Evolutionary conservation across 2,113 vertebrate species (phyloP).

Genomic region (Xenopus laevis): DNA sequence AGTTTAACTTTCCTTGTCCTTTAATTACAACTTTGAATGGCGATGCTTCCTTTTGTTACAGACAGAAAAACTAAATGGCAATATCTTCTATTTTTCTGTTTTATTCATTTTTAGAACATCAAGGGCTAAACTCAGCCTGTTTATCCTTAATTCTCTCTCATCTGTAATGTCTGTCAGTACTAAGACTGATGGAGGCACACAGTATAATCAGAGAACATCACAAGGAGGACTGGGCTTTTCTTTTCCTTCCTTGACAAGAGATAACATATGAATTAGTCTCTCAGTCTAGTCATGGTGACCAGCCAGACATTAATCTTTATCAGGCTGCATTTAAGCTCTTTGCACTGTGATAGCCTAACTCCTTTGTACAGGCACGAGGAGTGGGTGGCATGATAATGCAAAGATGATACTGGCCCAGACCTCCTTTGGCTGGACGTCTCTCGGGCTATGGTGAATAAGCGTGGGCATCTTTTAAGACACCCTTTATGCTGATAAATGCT

Average conservation of each 20-base stretch:
- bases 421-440: not conserved
- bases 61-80: no score
- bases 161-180: conserved; percentile 2
- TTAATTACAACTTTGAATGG: no score
- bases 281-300: conserved; percentile 23
- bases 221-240: conserved; percentile 19
- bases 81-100: no score
- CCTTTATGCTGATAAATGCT: conserved; percentile 18
- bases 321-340: conserved; percentile 13
- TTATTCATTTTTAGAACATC: no score
- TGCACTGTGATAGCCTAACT: not conserved
- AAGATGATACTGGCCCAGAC: conserved; percentile 20
- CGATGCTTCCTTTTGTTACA: no score
- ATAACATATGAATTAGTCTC: conserved; percentile 43
- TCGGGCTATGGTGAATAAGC: not conserved
- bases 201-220: conserved; percentile 19
- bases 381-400: conserved; percentile 32
- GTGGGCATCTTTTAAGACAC: conserved; percentile 39
- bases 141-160: not conserved
- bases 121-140: no score
- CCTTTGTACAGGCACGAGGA: conserved; percentile 17
- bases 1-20: no score
- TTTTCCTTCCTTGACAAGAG: conserved; percentile 29
- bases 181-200: conserved; percentile 8
- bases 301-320: conserved; percentile 35